Evolutionary conservation across 2,797 vertebrate genomes (phyloP).

Genomic region (Decapterus maruadsi): DNA sequence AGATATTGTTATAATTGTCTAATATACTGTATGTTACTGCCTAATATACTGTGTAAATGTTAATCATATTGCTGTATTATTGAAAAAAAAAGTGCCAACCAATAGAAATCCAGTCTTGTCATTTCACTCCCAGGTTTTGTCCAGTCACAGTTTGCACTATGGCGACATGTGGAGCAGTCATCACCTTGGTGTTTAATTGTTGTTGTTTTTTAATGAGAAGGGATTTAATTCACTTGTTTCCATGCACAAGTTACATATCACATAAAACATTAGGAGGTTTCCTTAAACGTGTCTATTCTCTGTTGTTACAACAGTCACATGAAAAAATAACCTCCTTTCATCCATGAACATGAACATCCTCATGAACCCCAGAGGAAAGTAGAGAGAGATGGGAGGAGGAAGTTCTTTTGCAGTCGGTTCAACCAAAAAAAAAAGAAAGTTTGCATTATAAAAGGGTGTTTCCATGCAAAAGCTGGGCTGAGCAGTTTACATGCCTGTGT

Average conservation of each 20-base stretch:
- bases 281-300: constrained; percentile 6
- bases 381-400: constrained; percentile 8
- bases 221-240: constrained; percentile 47
- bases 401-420: constrained; percentile 24
- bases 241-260: constrained; percentile 6
- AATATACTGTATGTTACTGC: constrained; percentile 48
- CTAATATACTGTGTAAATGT: constrained; percentile 37
- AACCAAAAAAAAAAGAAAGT: constrained; percentile 49
- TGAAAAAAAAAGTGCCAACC: constrained; percentile 79
- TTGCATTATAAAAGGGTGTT: constrained; percentile 46
- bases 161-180: constrained; percentile 37
- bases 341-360: constrained; percentile 27
- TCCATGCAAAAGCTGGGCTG: constrained; percentile 36
- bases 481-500: constrained; percentile 64
- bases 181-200: constrained; percentile 45
- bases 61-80: constrained; percentile 48
- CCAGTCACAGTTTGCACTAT: constrained; percentile 47
- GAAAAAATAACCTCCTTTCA: constrained; percentile 19
- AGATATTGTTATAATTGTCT: constrained; percentile 43
- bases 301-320: constrained; percentile 33
- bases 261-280: constrained; percentile 21
- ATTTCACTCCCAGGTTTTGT: constrained; percentile 50
- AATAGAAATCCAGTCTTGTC: constrained; percentile 56
- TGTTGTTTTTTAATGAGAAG: constrained; percentile 25
- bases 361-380: constrained; percentile 23